Conservation (phyloP, 2,888 invertebrate species). For the Acleris cristana region DNA sequence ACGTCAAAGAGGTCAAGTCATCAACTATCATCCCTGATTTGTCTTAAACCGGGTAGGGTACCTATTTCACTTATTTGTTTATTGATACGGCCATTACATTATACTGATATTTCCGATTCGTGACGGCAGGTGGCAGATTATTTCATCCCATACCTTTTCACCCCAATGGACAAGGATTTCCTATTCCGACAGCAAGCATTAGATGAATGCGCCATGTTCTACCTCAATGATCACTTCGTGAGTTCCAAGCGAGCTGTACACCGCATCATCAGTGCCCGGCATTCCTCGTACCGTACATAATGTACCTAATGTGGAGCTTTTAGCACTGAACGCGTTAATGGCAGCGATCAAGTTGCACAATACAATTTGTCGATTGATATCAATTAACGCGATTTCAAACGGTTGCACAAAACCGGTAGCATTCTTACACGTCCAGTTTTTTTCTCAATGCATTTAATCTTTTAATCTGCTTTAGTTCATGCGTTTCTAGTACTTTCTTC, state of each 20-base stretch:
- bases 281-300: no score
- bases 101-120: no score
- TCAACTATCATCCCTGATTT: no score
- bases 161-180: constrained; percentile 18
- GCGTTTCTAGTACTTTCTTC: background rate
- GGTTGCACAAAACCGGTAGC: constrained; percentile 17
- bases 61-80: no score
- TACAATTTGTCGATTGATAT: constrained; percentile 27
- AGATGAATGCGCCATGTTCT: constrained; percentile 1
- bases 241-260: background rate
- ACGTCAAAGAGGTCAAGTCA: no score
- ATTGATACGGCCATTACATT: no score
- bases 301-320: no score
- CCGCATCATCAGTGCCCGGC: no score
- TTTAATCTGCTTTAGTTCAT: background rate
- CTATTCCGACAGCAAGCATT: background rate
- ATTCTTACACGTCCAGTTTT: background rate
- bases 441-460: background rate
- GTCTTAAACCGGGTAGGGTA: no score
- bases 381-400: constrained; percentile 19
- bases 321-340: constrained; percentile 7
- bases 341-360: constrained; percentile 15
- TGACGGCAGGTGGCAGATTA: no score
- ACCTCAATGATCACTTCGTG: constrained; percentile 1
- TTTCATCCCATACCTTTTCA: no score